A percentile compares a stretch with the other conserved stretches of the same genome.
These are phyloP conservation scores for Hybognathus amarus DNA, from an alignment of 2,797 vertebrate species.

Conservation along the genomic window DNA sequence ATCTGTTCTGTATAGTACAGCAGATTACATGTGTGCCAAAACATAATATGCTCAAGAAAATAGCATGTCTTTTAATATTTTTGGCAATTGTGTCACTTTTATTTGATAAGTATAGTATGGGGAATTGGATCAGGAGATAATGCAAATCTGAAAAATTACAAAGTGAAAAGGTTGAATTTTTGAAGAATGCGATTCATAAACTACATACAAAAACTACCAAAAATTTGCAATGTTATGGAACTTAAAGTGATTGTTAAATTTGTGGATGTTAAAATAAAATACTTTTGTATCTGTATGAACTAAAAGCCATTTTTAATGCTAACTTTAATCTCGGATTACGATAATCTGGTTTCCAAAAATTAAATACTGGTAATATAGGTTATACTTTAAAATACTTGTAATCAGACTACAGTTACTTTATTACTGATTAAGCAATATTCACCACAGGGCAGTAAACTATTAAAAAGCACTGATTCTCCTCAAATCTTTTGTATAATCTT, in stretches of 20 bases:
- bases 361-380: neutral
- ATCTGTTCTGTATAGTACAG: neutral
- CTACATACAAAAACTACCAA: neutral
- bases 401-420: neutral
- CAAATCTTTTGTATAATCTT: neutral
- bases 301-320: too few species aligned
- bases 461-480: neutral
- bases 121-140: neutral
- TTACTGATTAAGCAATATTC: neutral
- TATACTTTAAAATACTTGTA: neutral
- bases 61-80: neutral
- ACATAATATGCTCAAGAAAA: neutral
- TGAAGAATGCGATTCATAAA: neutral
- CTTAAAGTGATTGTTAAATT: neutral
- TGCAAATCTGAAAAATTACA: neutral
- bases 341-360: neutral
- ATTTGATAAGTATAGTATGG: neutral
- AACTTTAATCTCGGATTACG: neutral
- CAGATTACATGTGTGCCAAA: neutral
- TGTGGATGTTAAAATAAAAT: neutral
- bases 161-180: neutral
- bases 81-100: neutral
- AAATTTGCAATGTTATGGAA: neutral
- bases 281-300: too few species aligned
- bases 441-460: neutral